phyloP scores from a whole-genome alignment of 2,888 invertebrate genomes.

The Troglohyphantes excavatus region DNA sequence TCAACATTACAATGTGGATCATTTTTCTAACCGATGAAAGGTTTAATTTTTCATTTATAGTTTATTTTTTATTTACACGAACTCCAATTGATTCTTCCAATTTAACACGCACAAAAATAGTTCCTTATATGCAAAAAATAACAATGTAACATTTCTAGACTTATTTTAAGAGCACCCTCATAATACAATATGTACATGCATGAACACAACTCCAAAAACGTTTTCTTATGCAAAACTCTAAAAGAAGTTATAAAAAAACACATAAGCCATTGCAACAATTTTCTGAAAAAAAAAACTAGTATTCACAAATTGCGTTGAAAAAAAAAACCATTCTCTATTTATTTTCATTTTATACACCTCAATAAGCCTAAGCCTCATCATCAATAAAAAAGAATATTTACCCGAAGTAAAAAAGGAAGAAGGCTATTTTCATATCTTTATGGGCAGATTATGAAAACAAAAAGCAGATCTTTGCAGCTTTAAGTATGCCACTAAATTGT shows the following conservation, averaged over 20 bases:
- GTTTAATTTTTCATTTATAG: too few relatives aligned
- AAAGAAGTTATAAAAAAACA: too few relatives aligned
- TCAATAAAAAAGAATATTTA: constrained; percentile 5
- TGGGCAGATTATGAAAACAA: constrained; percentile 23
- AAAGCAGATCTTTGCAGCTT: constrained; percentile 2
- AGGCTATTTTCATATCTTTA: not conserved
- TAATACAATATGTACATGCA: too few relatives aligned
- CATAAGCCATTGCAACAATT: not conserved
- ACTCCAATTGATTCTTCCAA: too few relatives aligned
- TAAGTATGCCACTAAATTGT: not conserved
- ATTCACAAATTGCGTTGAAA: not conserved
- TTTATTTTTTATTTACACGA: too few relatives aligned
- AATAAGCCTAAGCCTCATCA: not conserved
- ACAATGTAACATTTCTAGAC: not conserved
- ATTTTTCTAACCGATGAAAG: too few relatives aligned
- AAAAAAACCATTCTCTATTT: not conserved
- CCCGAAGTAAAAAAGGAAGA: not conserved
- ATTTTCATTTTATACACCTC: constrained; percentile 1
- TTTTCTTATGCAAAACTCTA: too few relatives aligned
- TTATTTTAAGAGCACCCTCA: not conserved
- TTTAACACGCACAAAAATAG: too few relatives aligned
- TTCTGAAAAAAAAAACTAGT: not conserved
- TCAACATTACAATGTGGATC: too few relatives aligned
- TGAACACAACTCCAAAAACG: too few relatives aligned
- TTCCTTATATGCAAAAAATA: not conserved